A percentile compares a stretch with the other conserved stretches of the same genome.
Evolutionary conservation across 2,797 vertebrate genomes (phyloP).

Genomic region (Brachymystax lenok): DNA sequence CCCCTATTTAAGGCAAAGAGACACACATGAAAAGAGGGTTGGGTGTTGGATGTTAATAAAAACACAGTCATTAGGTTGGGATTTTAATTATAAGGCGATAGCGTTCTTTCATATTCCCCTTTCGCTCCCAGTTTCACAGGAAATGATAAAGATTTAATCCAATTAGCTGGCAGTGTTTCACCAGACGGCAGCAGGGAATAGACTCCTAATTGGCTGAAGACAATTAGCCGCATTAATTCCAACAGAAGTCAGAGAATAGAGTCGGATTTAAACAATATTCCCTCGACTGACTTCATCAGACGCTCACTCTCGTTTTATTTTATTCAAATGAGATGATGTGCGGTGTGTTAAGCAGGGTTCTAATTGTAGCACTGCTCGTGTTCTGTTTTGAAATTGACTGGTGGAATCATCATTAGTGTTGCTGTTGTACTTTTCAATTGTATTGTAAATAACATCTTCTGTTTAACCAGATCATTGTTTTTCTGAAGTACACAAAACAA

Average conservation of each 20-base stretch:
- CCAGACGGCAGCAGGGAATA: conserved; percentile 76
- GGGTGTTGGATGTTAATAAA: conserved; percentile 65
- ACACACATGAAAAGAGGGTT: conserved; percentile 40
- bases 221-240: conserved; percentile 84
- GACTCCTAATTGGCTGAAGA: conserved; percentile 83
- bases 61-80: conserved; percentile 70
- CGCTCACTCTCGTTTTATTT: conserved; percentile 62
- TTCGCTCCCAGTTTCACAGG: conserved; percentile 70
- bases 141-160: conserved; percentile 85
- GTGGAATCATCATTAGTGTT: conserved; percentile 58
- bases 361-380: conserved; percentile 61
- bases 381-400: conserved; percentile 59
- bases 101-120: conserved; percentile 69
- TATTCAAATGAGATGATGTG: conserved; percentile 63
- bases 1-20: conserved; percentile 52
- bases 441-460: conserved; percentile 50
- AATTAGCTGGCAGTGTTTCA: conserved; percentile 81
- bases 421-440: conserved; percentile 54
- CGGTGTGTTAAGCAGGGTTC: conserved; percentile 60
- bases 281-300: conserved; percentile 61
- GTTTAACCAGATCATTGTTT: conserved; percentile 30
- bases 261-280: conserved; percentile 76
- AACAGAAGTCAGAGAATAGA: conserved; percentile 77
- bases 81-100: conserved; percentile 74
- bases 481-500: background rate